Base-by-base conservation (phyloP, 2,888 invertebrate genomes). In the Catonia carolina region DNA sequence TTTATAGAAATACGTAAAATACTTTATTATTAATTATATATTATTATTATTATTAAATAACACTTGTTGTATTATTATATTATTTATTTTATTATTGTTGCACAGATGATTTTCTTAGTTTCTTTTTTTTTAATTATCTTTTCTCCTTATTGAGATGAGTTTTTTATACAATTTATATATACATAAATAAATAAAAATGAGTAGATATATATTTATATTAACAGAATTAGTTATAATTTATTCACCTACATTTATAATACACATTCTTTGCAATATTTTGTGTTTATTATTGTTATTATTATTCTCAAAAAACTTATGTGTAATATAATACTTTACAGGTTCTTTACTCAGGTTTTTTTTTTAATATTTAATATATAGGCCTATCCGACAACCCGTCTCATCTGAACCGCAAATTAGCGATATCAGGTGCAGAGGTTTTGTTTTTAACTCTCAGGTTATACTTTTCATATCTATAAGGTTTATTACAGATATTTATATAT, bases 121-220 rank as follows among this genome's bases (percentile, higher is more conserved):
- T n/a, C n/a, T n/a, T n/a, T n/a, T n/a, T n/a, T 39, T 39, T 39
- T 51, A 37, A 39, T 39, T 51, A 35, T 39, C 52, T 47, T 56
- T 22, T 22, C 56, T 56, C 45, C 56, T 52, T 56, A 55, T 42
- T 56, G 56, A 51, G 45, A 47, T 52, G 37, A 23, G 52, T 37
- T 41, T 39, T 52, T 52, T 39, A 15, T n/a, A n/a, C n/a, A n/a
- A n/a, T n/a, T 49, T 23, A 31, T 5, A n/a, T 45, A 20, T 42
- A 45, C 20, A 48, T 23, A 48, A 8, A 23, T 27, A 6, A n/a
- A 27, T 48, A 20, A 27, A 23, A 6, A 48, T 48, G 8, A 48
- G n/a, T n/a, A 48, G 20, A 20, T 15, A 48, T 27, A 5, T 8
- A 31, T 48, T 48, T 48, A 45, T 20, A 12, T n/a, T 23, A 47